Base-by-base conservation (phyloP, 1,140 invertebrate species). In the Plectrocnemia conspersa region DNA sequence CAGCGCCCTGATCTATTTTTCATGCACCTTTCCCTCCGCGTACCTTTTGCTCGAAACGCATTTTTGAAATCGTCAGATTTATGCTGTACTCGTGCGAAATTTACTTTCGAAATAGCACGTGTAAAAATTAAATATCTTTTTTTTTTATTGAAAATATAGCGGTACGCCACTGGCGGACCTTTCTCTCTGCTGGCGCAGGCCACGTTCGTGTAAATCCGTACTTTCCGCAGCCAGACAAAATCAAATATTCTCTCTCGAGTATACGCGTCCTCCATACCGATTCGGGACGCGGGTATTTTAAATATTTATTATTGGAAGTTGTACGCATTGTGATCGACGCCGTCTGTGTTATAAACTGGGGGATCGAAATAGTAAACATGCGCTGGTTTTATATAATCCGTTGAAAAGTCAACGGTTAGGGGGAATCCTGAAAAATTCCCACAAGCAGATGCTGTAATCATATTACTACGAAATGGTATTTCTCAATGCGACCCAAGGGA, bases 131-230 rank as follows among this genome's bases (percentile, higher is more conserved):
- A n/a, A n/a, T 40, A 7, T 36, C 13, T 4, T 13, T 36, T 4
- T 45, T 23, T 42, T 45, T 45, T 45, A 45, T 27, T 45, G 25
- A 45, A 45, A 25, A n/a, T 47, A 22, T 21, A 32, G 46, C 25
- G 36, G 19, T 23, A 23, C 52, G 42, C 52, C 38, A 54, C 52
- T 54, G 52, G 18, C 27, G 10, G 25, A 22, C n/a, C n/a, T n/a
- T n/a, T n/a, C n/a, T n/a, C n/a, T n/a, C n/a, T 45, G 18, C 22
- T 29, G 40, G 33, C 38, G 40, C 46, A 54, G 38, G 41, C 41
- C 27, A 25, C 29, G 52, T 54, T 35, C 27, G 52, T 54, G 52
- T 54, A 54, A 54, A 54, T 54, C 52, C 52, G 52, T 54, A 53
- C 52, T 32, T 27, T 53, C 52, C 38, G 41, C 52, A 53, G 49